A percentile compares a stretch with the other conserved stretches of the same genome.
These are phyloP conservation scores for Oceanodroma tethys DNA, from an alignment of 2,113 vertebrate genomes.

Conservation along the genomic window DNA sequence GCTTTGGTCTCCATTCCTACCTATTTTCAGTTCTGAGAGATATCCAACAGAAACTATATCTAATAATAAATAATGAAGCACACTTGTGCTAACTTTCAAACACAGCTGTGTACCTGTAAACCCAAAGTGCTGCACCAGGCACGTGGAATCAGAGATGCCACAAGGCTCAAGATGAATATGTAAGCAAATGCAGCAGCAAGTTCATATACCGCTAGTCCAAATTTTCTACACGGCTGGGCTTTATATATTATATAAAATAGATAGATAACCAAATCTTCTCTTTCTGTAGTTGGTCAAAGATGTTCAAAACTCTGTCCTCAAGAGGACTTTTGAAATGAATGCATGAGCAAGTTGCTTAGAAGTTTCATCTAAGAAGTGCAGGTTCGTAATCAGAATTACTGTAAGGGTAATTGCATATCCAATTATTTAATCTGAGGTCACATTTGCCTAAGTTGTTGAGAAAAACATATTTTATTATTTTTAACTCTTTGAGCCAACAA, in stretches of 20 bases:
- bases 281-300: not conserved
- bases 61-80: not conserved
- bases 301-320: not conserved
- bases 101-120: not conserved
- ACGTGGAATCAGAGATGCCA: not conserved
- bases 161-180: not conserved
- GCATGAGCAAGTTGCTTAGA: not conserved
- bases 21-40: not conserved
- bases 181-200: not conserved
- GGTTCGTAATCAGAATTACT: not conserved
- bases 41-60: not conserved
- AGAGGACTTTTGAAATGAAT: not conserved
- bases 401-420: not conserved
- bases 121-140: not conserved
- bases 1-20: conserved; percentile 10
- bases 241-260: not conserved
- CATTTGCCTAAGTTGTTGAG: not conserved
- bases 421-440: not conserved
- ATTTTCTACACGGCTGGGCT: not conserved
- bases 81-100: not conserved
- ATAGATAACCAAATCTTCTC: not conserved
- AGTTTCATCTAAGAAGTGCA: not conserved
- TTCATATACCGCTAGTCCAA: not conserved
- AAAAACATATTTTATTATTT: not conserved
- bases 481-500: not conserved